These are phyloP conservation scores for Willowsia nigromaculata DNA, from an alignment of 2,888 invertebrate species.

Conservation along the genomic window DNA sequence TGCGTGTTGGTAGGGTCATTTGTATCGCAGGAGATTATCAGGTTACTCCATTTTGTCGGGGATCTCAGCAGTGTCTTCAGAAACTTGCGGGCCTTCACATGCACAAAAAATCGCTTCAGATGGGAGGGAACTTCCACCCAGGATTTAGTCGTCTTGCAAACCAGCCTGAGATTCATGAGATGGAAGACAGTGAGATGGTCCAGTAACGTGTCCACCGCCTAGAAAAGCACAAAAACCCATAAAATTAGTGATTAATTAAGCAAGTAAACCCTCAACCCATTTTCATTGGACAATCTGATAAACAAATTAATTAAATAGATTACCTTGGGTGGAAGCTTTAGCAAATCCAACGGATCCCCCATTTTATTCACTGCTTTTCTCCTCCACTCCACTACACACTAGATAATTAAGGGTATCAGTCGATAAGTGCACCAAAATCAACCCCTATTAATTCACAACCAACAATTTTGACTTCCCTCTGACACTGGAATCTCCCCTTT, in stretches of 20 bases:
- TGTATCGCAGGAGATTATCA: conserved; percentile 22
- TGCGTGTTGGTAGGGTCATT: not conserved
- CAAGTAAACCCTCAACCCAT: not conserved
- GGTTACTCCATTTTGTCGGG: conserved; percentile 30
- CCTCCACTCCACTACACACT: not conserved
- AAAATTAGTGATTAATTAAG: not conserved
- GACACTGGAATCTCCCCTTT: no score
- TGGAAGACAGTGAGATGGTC: conserved; percentile 26
- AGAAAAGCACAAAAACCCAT: not conserved
- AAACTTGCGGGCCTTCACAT: conserved; percentile 31
- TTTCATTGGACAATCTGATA: not conserved
- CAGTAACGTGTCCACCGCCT: conserved; percentile 3
- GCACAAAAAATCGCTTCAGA: conserved; percentile 17
- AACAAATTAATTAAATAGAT: not conserved
- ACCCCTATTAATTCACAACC: no score
- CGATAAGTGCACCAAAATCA: no score
- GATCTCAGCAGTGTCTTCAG: conserved; percentile 34
- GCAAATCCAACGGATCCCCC: not conserved
- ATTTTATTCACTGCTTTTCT: not conserved
- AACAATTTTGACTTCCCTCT: no score
- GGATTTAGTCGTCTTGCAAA: conserved; percentile 37
- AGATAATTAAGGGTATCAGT: no score
- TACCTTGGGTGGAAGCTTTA: not conserved
- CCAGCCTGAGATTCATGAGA: conserved; percentile 53
- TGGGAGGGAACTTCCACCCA: conserved; percentile 58